Evolutionary conservation across 2,888 invertebrate genomes (phyloP).

Genomic region (Augiades crinisus): DNA sequence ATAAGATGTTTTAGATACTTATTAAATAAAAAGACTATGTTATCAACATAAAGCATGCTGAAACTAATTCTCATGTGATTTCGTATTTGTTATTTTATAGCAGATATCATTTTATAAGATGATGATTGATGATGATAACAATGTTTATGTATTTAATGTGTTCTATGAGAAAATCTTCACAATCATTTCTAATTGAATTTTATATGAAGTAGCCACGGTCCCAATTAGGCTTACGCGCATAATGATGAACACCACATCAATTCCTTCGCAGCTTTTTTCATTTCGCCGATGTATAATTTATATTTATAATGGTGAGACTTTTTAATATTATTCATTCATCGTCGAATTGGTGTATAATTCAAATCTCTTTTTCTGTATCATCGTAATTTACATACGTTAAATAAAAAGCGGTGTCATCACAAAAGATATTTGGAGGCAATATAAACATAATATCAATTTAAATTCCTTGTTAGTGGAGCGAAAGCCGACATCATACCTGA

Average conservation of each 20-base stretch:
- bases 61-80: too few relatives aligned
- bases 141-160: too few relatives aligned
- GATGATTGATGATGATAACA: too few relatives aligned
- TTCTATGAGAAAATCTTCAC: not conserved
- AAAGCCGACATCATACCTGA: conserved; percentile 81
- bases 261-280: conserved; percentile 44
- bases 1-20: too few relatives aligned
- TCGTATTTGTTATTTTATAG: too few relatives aligned
- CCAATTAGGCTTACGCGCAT: not conserved
- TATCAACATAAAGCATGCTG: too few relatives aligned
- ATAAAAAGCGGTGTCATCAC: conserved; percentile 82
- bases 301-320: conserved; percentile 46
- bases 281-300: conserved; percentile 48
- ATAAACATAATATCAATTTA: conserved; percentile 82
- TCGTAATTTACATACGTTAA: conserved; percentile 80
- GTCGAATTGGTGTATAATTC: conserved; percentile 74
- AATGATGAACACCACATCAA: conserved; percentile 30
- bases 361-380: conserved; percentile 77
- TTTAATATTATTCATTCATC: conserved; percentile 71
- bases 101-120: too few relatives aligned
- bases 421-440: conserved; percentile 81
- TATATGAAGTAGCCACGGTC: not conserved
- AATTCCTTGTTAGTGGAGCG: conserved; percentile 81
- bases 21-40: too few relatives aligned
- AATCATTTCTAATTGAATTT: not conserved